Base-by-base conservation (phyloP, 2,113 vertebrate species). In the Lampris incognitus region DNA sequence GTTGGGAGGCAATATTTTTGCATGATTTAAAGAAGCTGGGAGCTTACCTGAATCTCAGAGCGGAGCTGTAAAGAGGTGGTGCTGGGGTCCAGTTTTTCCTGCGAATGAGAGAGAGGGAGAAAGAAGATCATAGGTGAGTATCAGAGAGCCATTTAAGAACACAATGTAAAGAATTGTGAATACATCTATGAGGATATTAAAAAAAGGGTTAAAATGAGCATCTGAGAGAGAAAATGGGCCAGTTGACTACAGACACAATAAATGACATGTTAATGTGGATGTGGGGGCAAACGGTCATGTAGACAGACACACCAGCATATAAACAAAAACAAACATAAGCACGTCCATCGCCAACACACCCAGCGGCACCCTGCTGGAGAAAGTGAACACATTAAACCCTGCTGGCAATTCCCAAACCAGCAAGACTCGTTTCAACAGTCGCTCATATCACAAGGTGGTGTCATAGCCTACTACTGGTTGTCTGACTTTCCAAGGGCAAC, bases 21-120 rank as follows among this genome's bases (percentile, higher is more conserved):
- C 39, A 51, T 38, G 57, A 50, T 13, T 67, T 46, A n/a, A 6
- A 37, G 11, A 3, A 50, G 56, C 40, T 65, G 46, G 44, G 37
- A 69, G 70, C 92, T 90, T 94, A 99, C 97, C 95, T 98, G 96
- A 87, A 96, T 95, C 92, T 98, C 97, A 75, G 96, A 95, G 72
- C 94, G 94, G 78, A 98, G 94, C 94, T 97, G 97, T 84, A 96
- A 93, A 79, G 97, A 97, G 44, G 95, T 93, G 75, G 93, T 88
- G 87, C 91, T 95, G 85, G 94, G 81, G 72, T 98, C 97, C 55
- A 95, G 90, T 93, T 97, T 98, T 87, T 98, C 97, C 97, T 99
- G 91, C 83, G 95, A 95, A 75, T 24, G 41, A 93, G 59, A 76
- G 9, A 72, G 5, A 78, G 3, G 59, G n/a, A 70, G 69, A 71